Percentiles rank a stretch among this genome's conserved stretches.
Evolutionary conservation across 2,113 vertebrate species (phyloP).

Genomic region (Plestiodon gilberti): DNA sequence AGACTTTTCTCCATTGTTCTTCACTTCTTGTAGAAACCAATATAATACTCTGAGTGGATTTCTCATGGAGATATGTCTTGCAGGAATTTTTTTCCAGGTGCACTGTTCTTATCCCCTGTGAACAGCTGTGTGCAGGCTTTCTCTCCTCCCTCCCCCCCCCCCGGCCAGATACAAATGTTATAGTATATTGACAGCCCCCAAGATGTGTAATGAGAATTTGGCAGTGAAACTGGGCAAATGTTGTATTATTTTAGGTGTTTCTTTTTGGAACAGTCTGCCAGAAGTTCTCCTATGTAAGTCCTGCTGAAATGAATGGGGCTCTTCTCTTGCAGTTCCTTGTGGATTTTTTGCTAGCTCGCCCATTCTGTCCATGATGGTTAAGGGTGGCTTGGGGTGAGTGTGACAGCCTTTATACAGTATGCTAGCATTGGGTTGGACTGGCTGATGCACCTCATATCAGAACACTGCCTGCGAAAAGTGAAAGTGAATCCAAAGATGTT

Average conservation of each 20-base stretch:
- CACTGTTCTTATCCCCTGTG: conserved; percentile 17
- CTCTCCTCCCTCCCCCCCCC: not conserved
- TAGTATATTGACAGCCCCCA: conserved; percentile 52
- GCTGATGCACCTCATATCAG: too few relatives aligned
- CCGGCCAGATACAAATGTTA: conserved; percentile 42
- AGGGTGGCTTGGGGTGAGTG: not conserved
- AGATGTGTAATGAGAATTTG: not conserved
- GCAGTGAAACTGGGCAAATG: not conserved
- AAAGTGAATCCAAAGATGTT: not conserved
- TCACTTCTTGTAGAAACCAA: conserved; percentile 28
- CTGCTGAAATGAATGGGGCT: not conserved
- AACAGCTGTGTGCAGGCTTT: conserved; percentile 27
- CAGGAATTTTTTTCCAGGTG: conserved; percentile 31
- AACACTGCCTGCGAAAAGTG: not conserved
- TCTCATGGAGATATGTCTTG: not conserved
- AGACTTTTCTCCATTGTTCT: not conserved
- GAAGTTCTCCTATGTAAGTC: not conserved
- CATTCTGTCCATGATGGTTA: not conserved
- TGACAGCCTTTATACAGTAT: too few relatives aligned
- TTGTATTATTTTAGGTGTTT: not conserved
- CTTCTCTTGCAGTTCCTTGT: not conserved
- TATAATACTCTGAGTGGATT: not conserved
- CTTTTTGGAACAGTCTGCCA: not conserved
- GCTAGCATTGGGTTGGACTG: too few relatives aligned
- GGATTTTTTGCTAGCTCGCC: not conserved